Evolutionary conservation across 1,140 invertebrate genomes (phyloP), one percentile per base, ranked within the genome.

Genomic region (Diplogasteroides magnus): DNA sequence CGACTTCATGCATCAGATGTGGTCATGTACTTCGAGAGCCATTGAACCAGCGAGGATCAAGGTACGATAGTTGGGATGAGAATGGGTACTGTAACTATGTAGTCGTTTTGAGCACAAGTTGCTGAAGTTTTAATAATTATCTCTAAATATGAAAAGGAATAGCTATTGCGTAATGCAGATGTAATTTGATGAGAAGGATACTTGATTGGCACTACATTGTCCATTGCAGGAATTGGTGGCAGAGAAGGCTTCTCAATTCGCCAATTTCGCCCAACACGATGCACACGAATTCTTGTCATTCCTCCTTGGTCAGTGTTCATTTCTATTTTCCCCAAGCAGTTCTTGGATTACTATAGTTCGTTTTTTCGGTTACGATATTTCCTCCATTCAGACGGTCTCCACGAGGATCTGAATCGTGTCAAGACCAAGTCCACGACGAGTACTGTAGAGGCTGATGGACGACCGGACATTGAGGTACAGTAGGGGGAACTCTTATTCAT

Each of bases 331-430:
- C n/a, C n/a, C n/a, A n/a, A n/a, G n/a, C n/a, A n/a, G n/a, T n/a
- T n/a, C n/a, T n/a, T n/a, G n/a, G n/a, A n/a, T n/a, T n/a, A n/a
- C n/a, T n/a, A n/a, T n/a, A n/a, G n/a, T n/a, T n/a, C n/a, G n/a
- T n/a, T n/a, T n/a, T n/a, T n/a, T n/a, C n/a, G n/a, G n/a, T n/a
- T n/a, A n/a, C n/a, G n/a, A n/a, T n/a, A n/a, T n/a, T n/a, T n/a
- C n/a, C n/a, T 19, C 37, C 19, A 19, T 48, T 48, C 37, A 48
- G 37, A 87, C 79, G 86, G 85, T 31, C 76, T 87, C 25, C 87
- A 87, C 77, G 87, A 87, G 63, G 88, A 88, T 78, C 78, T 89
- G 37, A 88, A 89, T 79, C 77, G 87, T 67, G 86, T 88, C 19
- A 83, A 84, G 63, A 85, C 86, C 71, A 88, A 88, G 78, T 87